Evolutionary conservation across 2,888 invertebrate species (phyloP).

Genomic region (Augochlorella aurata): DNA sequence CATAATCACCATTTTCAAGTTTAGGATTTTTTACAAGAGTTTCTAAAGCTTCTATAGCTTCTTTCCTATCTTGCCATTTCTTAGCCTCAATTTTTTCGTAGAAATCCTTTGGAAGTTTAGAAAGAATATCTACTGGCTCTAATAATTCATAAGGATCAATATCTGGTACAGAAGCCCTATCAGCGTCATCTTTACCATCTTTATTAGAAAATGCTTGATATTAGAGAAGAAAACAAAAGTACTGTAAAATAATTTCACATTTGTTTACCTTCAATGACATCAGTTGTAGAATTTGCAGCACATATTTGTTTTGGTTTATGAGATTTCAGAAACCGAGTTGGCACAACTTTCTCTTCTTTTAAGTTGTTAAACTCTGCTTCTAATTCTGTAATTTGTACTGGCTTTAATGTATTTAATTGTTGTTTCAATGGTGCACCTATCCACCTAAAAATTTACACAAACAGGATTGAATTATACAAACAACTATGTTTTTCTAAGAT

Average conservation of each 20-base stretch:
- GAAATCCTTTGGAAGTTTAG: constrained; percentile 97
- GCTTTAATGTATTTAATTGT: constrained; percentile 92
- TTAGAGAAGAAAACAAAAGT: constrained; percentile 10
- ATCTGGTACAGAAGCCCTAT: constrained; percentile 84
- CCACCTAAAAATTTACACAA: constrained; percentile 85
- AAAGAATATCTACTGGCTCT: constrained; percentile 95
- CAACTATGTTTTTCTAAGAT: not conserved
- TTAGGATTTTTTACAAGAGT: constrained; percentile 91
- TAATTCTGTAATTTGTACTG: constrained; percentile 94
- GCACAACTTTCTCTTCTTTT: constrained; percentile 86
- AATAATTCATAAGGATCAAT: constrained; percentile 95
- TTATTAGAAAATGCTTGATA: constrained; percentile 19
- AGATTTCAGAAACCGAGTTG: constrained; percentile 90
- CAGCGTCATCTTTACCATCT: constrained; percentile 85
- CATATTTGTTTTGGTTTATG: constrained; percentile 89
- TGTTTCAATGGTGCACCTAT: constrained; percentile 91
- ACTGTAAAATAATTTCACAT: constrained; percentile 18
- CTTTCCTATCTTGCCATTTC: constrained; percentile 98
- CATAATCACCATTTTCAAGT: constrained; percentile 95
- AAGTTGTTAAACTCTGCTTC: constrained; percentile 93
- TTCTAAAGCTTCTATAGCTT: constrained; percentile 92
- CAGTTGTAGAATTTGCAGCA: constrained; percentile 83
- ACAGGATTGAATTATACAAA: constrained; percentile 5
- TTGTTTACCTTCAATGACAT: constrained; percentile 82
- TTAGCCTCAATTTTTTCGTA: constrained; percentile 96